A percentile compares a stretch with the other conserved stretches of the same genome.
Evolutionary conservation across 1,140 invertebrate species (phyloP).

Genomic region (Drosophila insularis): DNA sequence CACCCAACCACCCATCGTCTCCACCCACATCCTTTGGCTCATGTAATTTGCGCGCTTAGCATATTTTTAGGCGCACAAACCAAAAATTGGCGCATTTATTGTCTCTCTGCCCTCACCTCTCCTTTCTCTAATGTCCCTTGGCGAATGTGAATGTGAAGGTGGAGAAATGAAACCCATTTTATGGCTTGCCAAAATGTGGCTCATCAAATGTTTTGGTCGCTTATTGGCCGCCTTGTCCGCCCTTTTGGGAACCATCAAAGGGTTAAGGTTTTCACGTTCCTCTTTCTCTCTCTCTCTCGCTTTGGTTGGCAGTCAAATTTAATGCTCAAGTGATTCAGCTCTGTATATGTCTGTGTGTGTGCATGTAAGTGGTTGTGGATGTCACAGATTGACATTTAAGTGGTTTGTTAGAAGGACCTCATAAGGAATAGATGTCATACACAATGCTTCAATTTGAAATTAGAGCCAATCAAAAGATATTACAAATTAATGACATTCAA

Average conservation of each 20-base stretch:
- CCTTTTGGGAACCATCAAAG: constrained; percentile 27
- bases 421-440: not conserved
- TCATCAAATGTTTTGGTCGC: constrained; percentile 49
- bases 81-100: constrained; percentile 48
- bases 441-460: constrained; percentile 5
- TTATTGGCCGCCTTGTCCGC: constrained; percentile 24
- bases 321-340: constrained; percentile 10
- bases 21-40: constrained; percentile 6
- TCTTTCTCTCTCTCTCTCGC: not conserved
- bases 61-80: constrained; percentile 57
- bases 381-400: constrained; percentile 15
- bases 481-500: not conserved
- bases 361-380: not conserved
- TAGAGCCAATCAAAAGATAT: not conserved
- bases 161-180: constrained; percentile 10
- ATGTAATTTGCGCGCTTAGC: constrained; percentile 63
- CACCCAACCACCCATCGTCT: no score
- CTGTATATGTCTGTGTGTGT: not conserved
- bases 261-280: constrained; percentile 27
- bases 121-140: not conserved
- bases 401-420: constrained; percentile 8
- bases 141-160: not conserved
- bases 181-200: constrained; percentile 45
- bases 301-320: constrained; percentile 16
- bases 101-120: constrained; percentile 20